Conservation (phyloP, 2,113 vertebrate genomes). For the Electrona antarctica region DNA sequence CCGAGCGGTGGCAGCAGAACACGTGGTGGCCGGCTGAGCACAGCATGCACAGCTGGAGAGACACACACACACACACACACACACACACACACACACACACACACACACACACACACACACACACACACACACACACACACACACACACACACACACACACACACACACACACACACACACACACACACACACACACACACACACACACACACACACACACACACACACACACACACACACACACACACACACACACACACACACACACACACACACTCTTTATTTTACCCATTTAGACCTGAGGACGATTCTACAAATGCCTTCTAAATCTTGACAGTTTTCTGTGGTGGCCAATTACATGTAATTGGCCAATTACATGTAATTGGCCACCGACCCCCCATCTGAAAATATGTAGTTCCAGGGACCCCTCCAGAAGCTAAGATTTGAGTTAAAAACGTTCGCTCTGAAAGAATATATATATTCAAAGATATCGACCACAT, state of each 20-base stretch:
- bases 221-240: neutral
- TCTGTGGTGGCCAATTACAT: too few species aligned
- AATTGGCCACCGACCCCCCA: too few species aligned
- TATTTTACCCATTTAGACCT: too few species aligned
- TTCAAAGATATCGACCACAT: too few species aligned
- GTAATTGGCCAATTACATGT: too few species aligned
- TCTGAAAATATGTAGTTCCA: too few species aligned
- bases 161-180: neutral
- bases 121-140: neutral
- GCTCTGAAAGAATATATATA: too few species aligned
- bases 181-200: neutral
- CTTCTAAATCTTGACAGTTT: too few species aligned
- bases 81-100: neutral
- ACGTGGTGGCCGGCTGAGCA: slow-evolving; percentile 94
- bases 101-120: neutral
- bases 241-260: neutral
- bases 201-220: neutral
- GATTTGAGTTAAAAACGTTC: too few species aligned
- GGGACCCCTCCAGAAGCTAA: too few species aligned
- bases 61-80: neutral
- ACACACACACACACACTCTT: neutral
- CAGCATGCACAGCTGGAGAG: slow-evolving; percentile 89
- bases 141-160: neutral
- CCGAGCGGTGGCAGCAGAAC: slow-evolving; percentile 94
- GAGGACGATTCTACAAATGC: too few species aligned